A percentile compares a stretch with the other conserved stretches of the same genome.
phyloP scores from a whole-genome alignment of 2,888 invertebrate genomes.

The Epinotia ramella region DNA sequence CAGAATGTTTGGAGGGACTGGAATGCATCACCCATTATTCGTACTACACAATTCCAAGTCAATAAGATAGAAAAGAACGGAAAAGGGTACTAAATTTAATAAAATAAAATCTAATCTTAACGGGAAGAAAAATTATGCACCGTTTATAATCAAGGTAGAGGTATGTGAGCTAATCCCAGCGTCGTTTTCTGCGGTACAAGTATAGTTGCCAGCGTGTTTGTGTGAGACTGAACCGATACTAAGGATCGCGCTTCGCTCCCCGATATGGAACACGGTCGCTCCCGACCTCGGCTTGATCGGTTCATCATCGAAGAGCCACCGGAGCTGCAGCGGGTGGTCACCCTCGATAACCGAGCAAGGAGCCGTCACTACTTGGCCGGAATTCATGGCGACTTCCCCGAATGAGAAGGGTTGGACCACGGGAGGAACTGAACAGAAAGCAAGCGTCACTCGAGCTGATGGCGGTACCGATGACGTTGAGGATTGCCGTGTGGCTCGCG shows the following conservation, averaged over 20 bases:
- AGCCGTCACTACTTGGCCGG: constrained; percentile 89
- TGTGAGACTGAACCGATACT: constrained; percentile 89
- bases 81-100: constrained; percentile 34
- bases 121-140: constrained; percentile 74
- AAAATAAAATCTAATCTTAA: constrained; percentile 44
- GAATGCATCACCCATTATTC: constrained; percentile 57
- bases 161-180: constrained; percentile 89
- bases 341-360: constrained; percentile 90
- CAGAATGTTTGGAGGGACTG: constrained; percentile 88
- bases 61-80: constrained; percentile 50
- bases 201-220: constrained; percentile 90
- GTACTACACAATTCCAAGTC: constrained; percentile 50
- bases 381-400: constrained; percentile 89
- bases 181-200: constrained; percentile 90
- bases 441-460: constrained; percentile 65
- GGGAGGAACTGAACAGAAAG: constrained; percentile 89
- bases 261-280: constrained; percentile 78
- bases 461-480: constrained; percentile 90
- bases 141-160: constrained; percentile 90
- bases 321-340: constrained; percentile 91
- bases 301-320: constrained; percentile 89
- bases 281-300: constrained; percentile 81
- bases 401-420: constrained; percentile 91
- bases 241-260: constrained; percentile 82
- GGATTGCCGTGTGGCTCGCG: constrained; percentile 87